Evolutionary conservation across 2,797 vertebrate genomes (phyloP).

Genomic region (Sebastes taczanowskii): DNA sequence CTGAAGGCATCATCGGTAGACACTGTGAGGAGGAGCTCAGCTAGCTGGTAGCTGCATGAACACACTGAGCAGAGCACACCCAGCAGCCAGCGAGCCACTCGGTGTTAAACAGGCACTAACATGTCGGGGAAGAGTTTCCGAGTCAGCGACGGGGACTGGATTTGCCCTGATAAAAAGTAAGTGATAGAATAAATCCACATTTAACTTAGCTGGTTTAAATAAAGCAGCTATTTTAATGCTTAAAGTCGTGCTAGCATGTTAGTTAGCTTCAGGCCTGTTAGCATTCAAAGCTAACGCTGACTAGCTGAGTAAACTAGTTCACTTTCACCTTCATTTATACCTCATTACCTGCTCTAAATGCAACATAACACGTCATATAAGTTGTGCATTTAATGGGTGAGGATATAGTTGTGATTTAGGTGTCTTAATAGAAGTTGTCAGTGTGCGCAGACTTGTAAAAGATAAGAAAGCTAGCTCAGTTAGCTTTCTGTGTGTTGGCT

Average conservation of each 20-base stretch:
- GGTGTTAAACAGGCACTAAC: conserved; percentile 50
- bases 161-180: conserved; percentile 98
- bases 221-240: background rate
- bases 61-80: conserved; percentile 1
- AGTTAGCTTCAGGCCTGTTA: conserved; percentile 55
- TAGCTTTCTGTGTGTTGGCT: conserved; percentile 14
- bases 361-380: fast-evolving
- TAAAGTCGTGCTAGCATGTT: conserved; percentile 16
- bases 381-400: fast-evolving
- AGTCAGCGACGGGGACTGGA: conserved; percentile 98
- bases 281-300: conserved; percentile 14
- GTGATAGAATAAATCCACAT: background rate
- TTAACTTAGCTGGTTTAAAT: fast-evolving
- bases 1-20: conserved; percentile 52
- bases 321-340: background rate
- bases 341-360: fast-evolving
- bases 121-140: conserved; percentile 98
- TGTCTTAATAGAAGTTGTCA: background rate
- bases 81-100: conserved; percentile 1
- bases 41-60: conserved; percentile 22
- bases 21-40: background rate
- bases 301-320: background rate
- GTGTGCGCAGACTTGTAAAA: background rate
- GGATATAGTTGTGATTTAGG: fast-evolving
- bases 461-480: conserved; percentile 14